These are phyloP conservation scores for Habropoda laboriosa DNA, from an alignment of 1,140 invertebrate genomes.

Conservation along the genomic window DNA sequence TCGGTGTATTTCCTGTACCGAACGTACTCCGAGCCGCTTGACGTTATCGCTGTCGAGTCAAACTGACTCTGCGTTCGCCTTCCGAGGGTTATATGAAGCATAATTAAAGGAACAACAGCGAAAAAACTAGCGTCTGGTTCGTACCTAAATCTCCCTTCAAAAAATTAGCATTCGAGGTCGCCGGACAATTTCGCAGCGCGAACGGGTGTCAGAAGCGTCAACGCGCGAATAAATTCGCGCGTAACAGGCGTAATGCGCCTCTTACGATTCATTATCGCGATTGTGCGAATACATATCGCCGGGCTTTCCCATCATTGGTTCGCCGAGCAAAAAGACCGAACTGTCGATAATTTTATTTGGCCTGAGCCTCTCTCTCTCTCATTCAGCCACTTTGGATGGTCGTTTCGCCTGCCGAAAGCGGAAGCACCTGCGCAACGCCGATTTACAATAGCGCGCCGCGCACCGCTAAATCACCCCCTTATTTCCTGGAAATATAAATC, in stretches of 20 bases:
- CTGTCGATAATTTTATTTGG: slow-evolving; percentile 21
- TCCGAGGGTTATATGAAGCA: too few relatives aligned
- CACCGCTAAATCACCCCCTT: slow-evolving; percentile 41
- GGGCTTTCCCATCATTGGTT: slow-evolving; percentile 9
- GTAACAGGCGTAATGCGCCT: slow-evolving; percentile 38
- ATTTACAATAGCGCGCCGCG: slow-evolving; percentile 17
- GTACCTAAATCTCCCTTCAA: too few relatives aligned
- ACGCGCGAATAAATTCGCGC: slow-evolving; percentile 18
- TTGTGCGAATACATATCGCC: slow-evolving; percentile 34
- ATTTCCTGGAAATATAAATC: slow-evolving; percentile 71
- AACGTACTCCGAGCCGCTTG: too few relatives aligned
- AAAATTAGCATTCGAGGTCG: too few relatives aligned
- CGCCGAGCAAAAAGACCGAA: not conserved
- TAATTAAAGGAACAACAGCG: too few relatives aligned
- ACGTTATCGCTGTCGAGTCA: too few relatives aligned
- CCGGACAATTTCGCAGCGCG: not conserved
- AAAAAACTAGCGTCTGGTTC: too few relatives aligned
- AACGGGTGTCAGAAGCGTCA: too few relatives aligned
- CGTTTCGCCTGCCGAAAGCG: slow-evolving; percentile 39
- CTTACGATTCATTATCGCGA: slow-evolving; percentile 44
- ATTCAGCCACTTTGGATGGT: not conserved
- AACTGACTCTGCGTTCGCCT: too few relatives aligned
- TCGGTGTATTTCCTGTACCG: too few relatives aligned
- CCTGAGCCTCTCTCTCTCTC: too few relatives aligned
- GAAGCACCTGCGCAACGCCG: slow-evolving; percentile 39